Base-by-base conservation (phyloP, 2,888 invertebrate species). In the Zaprionus obscuricornis region DNA sequence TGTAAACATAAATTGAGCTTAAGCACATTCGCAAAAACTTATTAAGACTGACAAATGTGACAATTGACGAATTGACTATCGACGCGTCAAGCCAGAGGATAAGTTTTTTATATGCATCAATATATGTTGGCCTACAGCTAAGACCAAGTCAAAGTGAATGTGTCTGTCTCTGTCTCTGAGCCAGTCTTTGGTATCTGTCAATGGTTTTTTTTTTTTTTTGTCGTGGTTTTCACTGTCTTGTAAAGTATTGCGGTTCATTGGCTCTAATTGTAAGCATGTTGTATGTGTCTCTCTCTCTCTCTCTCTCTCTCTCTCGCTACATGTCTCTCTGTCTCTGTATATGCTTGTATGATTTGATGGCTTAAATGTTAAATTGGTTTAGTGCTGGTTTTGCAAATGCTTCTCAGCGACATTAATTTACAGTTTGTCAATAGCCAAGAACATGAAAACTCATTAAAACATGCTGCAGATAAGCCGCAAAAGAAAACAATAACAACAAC, bases 1-100 rank as follows among this genome's bases (percentile, higher is more conserved):
- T 5, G 71, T 55, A 73, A 64, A 62, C 77, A 76, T 73, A 81
- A 81, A 76, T 77, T 72, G 69, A 77, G 74, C 72, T 46, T 54
- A 42, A 76, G 39, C 4, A 18, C 57, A 84, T 75, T 68, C 51
- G 69, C 74, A 39, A n/a, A 84, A 78, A 73, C 78, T 63, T 68
- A 68, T 85, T 74, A 76, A 73, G 71, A 60, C 65, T 42, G 82
- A 65, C 70, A 77, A 81, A 76, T 84, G 85, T 84, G 76, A 77
- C 78, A 85, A 77, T 77, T 76, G 76, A 76, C 57, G 82, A 59
- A 84, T 76, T 73, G 81, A 52, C 67, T 39, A 40, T 54, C n/a
- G 20, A 13, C 5, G 5, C 13, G n/a, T n/a, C n/a, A n/a, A n/a
- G n/a, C n/a, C n/a, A n/a, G n/a, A n/a, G n/a, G n/a, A n/a, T n/a